These are phyloP conservation scores for Ophion slaviceki DNA, from an alignment of 2,888 invertebrate species.

Conservation along the genomic window DNA sequence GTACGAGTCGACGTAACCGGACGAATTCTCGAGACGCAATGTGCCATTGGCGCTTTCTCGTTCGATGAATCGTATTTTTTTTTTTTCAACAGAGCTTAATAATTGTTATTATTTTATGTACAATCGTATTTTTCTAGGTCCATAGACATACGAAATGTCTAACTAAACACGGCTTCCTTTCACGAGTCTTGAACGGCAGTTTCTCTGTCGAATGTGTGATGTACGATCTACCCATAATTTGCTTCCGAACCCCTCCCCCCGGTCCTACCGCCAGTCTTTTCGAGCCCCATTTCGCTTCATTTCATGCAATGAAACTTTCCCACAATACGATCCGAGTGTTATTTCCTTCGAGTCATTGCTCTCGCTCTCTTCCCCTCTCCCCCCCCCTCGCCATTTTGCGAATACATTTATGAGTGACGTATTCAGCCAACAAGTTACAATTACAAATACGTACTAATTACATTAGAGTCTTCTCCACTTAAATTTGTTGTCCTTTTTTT, in stretches of 20 bases:
- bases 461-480: slow-evolving; percentile 69
- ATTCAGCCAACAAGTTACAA: slow-evolving; percentile 51
- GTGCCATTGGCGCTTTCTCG: slow-evolving; percentile 15
- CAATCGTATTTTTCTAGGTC: slow-evolving; percentile 66
- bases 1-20: slow-evolving; percentile 13
- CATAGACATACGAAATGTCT: slow-evolving; percentile 72
- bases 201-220: slow-evolving; percentile 44
- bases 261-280: neutral
- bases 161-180: slow-evolving; percentile 70
- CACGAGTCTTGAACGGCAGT: slow-evolving; percentile 55
- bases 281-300: slow-evolving; percentile 43
- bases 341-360: slow-evolving; percentile 6
- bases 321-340: slow-evolving; percentile 19
- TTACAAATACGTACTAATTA: slow-evolving; percentile 69
- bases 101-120: slow-evolving; percentile 58
- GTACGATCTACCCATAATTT: slow-evolving; percentile 26
- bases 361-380: neutral
- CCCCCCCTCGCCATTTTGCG: neutral
- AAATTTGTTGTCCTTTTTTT: slow-evolving; percentile 58
- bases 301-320: slow-evolving; percentile 37
- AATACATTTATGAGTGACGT: slow-evolving; percentile 34
- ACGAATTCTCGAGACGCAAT: slow-evolving; percentile 24
- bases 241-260: slow-evolving; percentile 8
- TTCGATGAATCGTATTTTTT: slow-evolving; percentile 17
- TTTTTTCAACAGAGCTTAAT: slow-evolving; percentile 8